phyloP scores from a whole-genome alignment of 2,113 vertebrate species.

The Rhabdomys dilectus region DNA sequence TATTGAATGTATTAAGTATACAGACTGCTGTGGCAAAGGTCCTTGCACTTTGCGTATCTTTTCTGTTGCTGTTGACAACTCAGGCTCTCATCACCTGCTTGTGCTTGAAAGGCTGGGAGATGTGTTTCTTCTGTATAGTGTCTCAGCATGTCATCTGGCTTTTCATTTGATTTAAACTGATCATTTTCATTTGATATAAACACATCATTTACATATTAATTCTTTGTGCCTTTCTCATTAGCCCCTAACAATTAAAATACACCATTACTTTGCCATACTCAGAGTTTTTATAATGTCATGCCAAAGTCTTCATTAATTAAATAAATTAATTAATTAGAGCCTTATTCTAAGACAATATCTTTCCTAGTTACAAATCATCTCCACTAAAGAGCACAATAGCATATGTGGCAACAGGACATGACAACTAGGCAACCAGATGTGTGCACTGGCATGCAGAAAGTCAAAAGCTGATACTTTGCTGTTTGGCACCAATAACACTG shows the following conservation, averaged over 20 bases:
- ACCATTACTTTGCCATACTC: constrained; percentile 59
- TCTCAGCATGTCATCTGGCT: constrained; percentile 42
- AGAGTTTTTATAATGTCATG: constrained; percentile 77
- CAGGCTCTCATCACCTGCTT: background rate
- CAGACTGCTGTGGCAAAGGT: background rate
- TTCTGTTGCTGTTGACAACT: background rate
- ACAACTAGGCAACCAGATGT: constrained; percentile 52
- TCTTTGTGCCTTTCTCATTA: constrained; percentile 77
- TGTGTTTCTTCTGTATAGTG: background rate
- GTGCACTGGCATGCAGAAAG: constrained; percentile 39
- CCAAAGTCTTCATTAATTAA: constrained; percentile 76
- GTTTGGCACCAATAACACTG: background rate
- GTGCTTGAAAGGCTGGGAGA: background rate
- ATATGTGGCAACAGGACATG: constrained; percentile 41
- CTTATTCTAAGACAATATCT: constrained; percentile 56
- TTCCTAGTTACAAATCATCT: constrained; percentile 58
- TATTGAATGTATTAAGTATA: background rate
- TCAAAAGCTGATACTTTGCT: constrained; percentile 52
- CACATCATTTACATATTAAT: constrained; percentile 71
- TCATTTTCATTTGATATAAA: constrained; percentile 66
- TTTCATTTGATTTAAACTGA: constrained; percentile 52
- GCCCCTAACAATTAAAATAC: constrained; percentile 70
- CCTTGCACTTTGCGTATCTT: background rate
- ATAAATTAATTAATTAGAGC: constrained; percentile 73
- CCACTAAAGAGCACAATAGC: constrained; percentile 47